These are phyloP conservation scores for Corapipo altera DNA, from an alignment of 2,113 vertebrate species.

Conservation along the genomic window DNA sequence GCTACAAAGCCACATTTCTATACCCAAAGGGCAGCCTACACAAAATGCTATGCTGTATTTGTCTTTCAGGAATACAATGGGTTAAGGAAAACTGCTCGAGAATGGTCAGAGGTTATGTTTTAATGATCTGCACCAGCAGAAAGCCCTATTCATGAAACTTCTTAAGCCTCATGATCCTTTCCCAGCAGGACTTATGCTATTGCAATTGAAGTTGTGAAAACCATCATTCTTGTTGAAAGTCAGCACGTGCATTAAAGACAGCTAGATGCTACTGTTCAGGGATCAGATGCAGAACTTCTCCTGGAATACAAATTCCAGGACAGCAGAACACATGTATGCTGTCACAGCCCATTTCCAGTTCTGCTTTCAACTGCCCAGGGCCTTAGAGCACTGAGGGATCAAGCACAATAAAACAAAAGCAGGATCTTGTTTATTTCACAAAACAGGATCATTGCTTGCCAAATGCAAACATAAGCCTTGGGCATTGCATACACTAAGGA, in stretches of 20 bases:
- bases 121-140: neutral
- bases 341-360: neutral
- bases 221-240: neutral
- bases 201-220: neutral
- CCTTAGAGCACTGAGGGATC: neutral
- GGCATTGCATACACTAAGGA: neutral
- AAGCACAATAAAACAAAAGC: slow-evolving; percentile 12
- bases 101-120: neutral
- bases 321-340: neutral
- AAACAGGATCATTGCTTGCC: neutral
- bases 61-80: neutral
- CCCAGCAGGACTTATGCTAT: neutral
- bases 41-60: neutral
- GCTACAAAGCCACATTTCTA: neutral
- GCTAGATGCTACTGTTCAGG: neutral
- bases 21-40: neutral
- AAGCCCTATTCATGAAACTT: neutral
- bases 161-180: neutral
- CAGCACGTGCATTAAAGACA: neutral
- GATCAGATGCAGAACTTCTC: neutral
- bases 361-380: neutral
- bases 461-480: slow-evolving; percentile 13
- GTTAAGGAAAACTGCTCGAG: neutral
- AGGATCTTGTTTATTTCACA: slow-evolving; percentile 6
- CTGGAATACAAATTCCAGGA: neutral